A percentile compares a stretch with the other conserved stretches of the same genome.
phyloP scores from a whole-genome alignment of 2,797 vertebrate genomes.

The Pangasius larnaudii region DNA sequence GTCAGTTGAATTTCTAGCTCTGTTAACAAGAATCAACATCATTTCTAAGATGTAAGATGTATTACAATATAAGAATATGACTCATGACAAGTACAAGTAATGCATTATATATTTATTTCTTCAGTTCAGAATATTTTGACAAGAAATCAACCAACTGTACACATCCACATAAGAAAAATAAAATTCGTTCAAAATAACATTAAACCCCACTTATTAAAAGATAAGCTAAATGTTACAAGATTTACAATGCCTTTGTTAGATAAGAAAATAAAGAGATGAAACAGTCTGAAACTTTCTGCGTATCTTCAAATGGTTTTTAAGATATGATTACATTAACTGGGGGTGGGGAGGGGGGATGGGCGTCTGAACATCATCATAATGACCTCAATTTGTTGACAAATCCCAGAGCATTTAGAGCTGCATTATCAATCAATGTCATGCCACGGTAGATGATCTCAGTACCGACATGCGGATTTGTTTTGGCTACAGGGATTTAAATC shows the following conservation, averaged over 20 bases:
- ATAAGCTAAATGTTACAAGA: conserved; percentile 49
- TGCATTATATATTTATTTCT: conserved; percentile 40
- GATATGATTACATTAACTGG: conserved; percentile 24
- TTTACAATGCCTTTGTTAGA: conserved; percentile 52
- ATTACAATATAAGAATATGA: not conserved
- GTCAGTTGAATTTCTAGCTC: not conserved
- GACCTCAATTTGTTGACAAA: not conserved
- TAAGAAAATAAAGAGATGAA: conserved; percentile 58
- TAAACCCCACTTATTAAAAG: conserved; percentile 49
- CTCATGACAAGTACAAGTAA: conserved; percentile 3
- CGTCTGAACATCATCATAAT: conserved; percentile 2
- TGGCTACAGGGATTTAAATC: not conserved
- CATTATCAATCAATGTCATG: not conserved
- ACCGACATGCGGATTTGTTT: not conserved
- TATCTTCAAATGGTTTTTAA: conserved; percentile 40
- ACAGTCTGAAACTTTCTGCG: conserved; percentile 33
- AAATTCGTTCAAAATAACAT: conserved; percentile 53
- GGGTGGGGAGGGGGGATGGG: too few species aligned
- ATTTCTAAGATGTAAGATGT: not conserved
- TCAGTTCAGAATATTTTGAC: conserved; percentile 47
- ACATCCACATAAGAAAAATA: conserved; percentile 60
- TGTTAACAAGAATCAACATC: not conserved
- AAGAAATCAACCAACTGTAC: conserved; percentile 59
- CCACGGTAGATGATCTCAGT: not conserved
- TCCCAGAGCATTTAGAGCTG: not conserved